Evolutionary conservation across 2,113 vertebrate genomes (phyloP), one percentile per base, ranked within the genome.

Genomic region (Camelus bactrianus): DNA sequence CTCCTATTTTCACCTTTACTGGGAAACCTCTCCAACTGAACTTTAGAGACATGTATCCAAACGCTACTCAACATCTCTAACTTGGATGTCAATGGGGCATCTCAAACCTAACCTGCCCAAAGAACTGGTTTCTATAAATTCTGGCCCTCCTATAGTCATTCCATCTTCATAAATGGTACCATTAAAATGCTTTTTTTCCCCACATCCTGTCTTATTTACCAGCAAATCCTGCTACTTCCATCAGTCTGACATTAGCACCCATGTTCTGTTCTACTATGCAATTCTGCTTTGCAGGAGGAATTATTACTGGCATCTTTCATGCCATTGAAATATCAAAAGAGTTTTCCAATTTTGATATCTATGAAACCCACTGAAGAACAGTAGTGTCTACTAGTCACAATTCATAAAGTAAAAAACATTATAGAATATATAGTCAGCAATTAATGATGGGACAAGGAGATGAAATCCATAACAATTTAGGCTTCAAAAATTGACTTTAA

Each of bases 371-470:
- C 7, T 62, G 5, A 83, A 92, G 75, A 67, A 75, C 50, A 28
- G 7, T 46, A 28, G 16, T 73, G 5, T 69, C 30, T 73, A 72
- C 26, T 48, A 89, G 30, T 72, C 54, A 94, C 11, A 93, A 22
- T 67, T 92, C 24, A 89, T 24, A 85, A 70, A 81, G 54, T 62
- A 24, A 2, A 94, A 97, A 82, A 86, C 83, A 91, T 69, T 56
- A 56, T 46, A 64, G 28, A 79, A 79, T 80, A 7, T 89, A 6
- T 46, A 50, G 7, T 81, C 50, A 92, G 7, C 8, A 92, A 73
- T 60, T 83, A 80, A 30, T 83, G 65, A 86, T 13, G 64, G 50
- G 19, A 52, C 10, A 92, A 52, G 60, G 5, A 76, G 35, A 72
- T 73, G 42, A 56, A 77, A 60, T 56, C 26, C 1, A 70, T 15